Base-by-base conservation (phyloP, 2,888 invertebrate genomes). In the Eremobia ochroleuca region DNA sequence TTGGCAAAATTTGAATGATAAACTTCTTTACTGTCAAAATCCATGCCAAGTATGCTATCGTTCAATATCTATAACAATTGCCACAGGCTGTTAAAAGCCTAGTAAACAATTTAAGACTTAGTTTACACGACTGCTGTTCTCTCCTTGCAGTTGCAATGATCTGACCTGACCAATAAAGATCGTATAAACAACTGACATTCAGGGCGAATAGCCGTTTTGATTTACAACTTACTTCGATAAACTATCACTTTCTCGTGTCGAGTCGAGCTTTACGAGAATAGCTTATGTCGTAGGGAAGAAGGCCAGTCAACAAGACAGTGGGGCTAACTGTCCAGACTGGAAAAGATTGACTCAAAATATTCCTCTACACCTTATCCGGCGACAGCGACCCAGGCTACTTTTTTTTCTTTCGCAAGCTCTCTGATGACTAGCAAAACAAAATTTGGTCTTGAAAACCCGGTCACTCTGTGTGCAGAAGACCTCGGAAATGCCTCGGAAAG, bases 101-200 rank as follows among this genome's bases (percentile, higher is more conserved):
- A 25, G 21, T 40, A 18, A 46, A 73, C 31, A 4, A 28, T 58
- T 28, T n/a, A 25, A n/a, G 2, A n/a, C 21, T 58, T 34, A 34
- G 21, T 73, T 28, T 25, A 43, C 58, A 73, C 15, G 72, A 46
- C n/a, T 74, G 31, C 73, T 34, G 21, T 15, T 15, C 11, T 58
- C 43, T 15, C 3, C 11, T 3, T 58, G 43, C 31, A 28, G 34
- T 46, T 18, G 25, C 28, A 73, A 28, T 46, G 43, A 46, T 71
- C 71, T n/a, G n/a, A 31, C 25, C 43, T 46, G 34, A 74, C 28
- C 34, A 73, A 59, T 73, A 59, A 46, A 34, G 40, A 59, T 28
- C 2, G 6, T 61, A 28, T 74, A n/a, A 74, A 75, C n/a, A 74
- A 74, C 9, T 25, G 11, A 43, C 11, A 52, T 52, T 31, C 31